A percentile compares a stretch with the other conserved stretches of the same genome.
Conservation (phyloP, 2,797 vertebrate genomes). For the Scarus forsteni region DNA sequence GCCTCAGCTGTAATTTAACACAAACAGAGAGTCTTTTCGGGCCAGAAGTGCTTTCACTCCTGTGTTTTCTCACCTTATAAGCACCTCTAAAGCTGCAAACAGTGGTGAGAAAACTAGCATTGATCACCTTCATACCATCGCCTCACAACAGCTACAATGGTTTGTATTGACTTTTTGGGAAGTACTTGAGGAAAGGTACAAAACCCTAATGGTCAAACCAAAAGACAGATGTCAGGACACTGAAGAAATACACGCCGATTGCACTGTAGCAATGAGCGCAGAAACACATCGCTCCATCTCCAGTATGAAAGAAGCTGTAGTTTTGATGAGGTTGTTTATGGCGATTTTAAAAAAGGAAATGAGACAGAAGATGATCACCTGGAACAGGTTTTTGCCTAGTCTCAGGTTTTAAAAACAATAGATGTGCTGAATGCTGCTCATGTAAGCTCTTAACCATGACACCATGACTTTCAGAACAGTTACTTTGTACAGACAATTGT, state of each 20-base stretch:
- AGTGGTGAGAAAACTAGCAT: conserved; percentile 59
- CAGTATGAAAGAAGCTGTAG: conserved; percentile 30
- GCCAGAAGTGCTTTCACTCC: conserved; percentile 13
- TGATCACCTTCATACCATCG: conserved; percentile 54
- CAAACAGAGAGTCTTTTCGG: conserved; percentile 13
- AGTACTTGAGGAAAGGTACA: conserved; percentile 53
- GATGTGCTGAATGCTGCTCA: too few relatives aligned
- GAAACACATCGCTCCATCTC: conserved; percentile 37
- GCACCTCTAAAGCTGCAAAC: conserved; percentile 36
- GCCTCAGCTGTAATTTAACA: conserved; percentile 11
- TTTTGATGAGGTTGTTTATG: conserved; percentile 59
- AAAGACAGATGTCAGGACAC: conserved; percentile 50
- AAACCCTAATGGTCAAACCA: conserved; percentile 60
- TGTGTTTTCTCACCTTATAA: conserved; percentile 41
- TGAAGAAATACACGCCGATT: conserved; percentile 39
- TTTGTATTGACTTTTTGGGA: conserved; percentile 68
- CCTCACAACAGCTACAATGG: conserved; percentile 49
- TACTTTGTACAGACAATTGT: too few relatives aligned
- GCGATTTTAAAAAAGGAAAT: conserved; percentile 43
- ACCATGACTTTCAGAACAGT: too few relatives aligned
- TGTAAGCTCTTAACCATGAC: too few relatives aligned
- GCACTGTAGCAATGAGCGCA: conserved; percentile 25
- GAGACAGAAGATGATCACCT: conserved; percentile 13
- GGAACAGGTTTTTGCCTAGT: conserved; percentile 3
- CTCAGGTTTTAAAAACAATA: too few relatives aligned